Conservation (phyloP, 2,888 invertebrate species). For the Stenotaenia linearis region DNA sequence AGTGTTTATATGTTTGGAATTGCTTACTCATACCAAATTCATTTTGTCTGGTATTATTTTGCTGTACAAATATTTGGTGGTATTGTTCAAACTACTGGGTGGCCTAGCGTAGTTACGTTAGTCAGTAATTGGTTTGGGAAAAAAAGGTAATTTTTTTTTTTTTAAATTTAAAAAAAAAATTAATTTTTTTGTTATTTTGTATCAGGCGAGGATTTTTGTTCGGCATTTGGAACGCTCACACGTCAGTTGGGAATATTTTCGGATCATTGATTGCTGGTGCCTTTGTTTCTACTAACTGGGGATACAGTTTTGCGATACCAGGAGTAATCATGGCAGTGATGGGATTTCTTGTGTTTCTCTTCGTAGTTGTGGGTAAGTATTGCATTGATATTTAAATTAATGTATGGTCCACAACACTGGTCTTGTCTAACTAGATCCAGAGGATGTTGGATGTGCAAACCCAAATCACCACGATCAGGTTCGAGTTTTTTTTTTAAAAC, state of each 20-base stretch:
- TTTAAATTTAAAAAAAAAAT: too few species aligned
- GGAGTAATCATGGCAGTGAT: constrained; percentile 69
- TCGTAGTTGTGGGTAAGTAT: constrained; percentile 62
- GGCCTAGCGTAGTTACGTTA: constrained; percentile 91
- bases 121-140: constrained; percentile 97
- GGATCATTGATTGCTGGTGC: constrained; percentile 82
- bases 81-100: constrained; percentile 85
- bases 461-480: constrained; percentile 40
- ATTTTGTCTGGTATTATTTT: constrained; percentile 73
- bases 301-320: constrained; percentile 84
- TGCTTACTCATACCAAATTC: constrained; percentile 72
- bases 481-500: background rate
- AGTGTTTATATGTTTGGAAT: constrained; percentile 85
- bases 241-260: constrained; percentile 89
- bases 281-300: constrained; percentile 83
- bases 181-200: background rate
- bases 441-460: constrained; percentile 60
- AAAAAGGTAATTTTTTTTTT: constrained; percentile 53
- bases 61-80: constrained; percentile 78
- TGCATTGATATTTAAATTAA: background rate
- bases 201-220: constrained; percentile 63
- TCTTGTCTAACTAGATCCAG: constrained; percentile 55
- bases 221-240: constrained; percentile 96
- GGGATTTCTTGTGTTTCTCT: constrained; percentile 71
- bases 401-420: background rate